These are phyloP conservation scores for Campoplex nolae DNA, from an alignment of 2,888 invertebrate species.

Conservation along the genomic window DNA sequence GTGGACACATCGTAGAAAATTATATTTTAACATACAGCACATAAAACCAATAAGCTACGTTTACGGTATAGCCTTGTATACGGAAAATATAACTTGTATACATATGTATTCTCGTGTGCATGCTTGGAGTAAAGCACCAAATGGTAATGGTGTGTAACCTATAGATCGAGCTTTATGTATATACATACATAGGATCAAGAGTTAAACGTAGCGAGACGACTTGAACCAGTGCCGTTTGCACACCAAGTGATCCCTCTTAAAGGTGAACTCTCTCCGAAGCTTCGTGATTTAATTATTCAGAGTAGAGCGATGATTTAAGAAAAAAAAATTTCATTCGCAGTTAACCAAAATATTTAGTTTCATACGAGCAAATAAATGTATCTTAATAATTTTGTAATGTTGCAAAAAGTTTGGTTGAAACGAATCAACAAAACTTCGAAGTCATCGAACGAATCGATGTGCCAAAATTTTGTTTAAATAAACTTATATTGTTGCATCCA, in stretches of 20 bases:
- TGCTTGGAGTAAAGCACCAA: conserved; percentile 5
- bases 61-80: background rate
- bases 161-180: conserved; percentile 28
- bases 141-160: conserved; percentile 47
- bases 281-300: background rate
- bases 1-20: background rate
- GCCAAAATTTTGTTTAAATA: too few relatives aligned
- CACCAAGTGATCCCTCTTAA: conserved; percentile 46
- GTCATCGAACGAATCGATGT: too few relatives aligned
- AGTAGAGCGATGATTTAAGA: background rate
- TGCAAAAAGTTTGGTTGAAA: too few relatives aligned
- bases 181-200: conserved; percentile 9
- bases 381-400: too few relatives aligned
- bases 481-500: too few relatives aligned
- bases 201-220: conserved; percentile 45
- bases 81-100: background rate
- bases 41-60: background rate
- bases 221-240: conserved; percentile 9
- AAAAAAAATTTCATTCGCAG: too few relatives aligned
- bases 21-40: background rate
- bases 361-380: too few relatives aligned
- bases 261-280: conserved; percentile 39
- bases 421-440: too few relatives aligned
- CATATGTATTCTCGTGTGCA: background rate
- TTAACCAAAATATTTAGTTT: too few relatives aligned